These are phyloP conservation scores for Actinernus sp. DNA, from an alignment of 92 coral and sea anemone genomes.

Conservation along the genomic window DNA sequence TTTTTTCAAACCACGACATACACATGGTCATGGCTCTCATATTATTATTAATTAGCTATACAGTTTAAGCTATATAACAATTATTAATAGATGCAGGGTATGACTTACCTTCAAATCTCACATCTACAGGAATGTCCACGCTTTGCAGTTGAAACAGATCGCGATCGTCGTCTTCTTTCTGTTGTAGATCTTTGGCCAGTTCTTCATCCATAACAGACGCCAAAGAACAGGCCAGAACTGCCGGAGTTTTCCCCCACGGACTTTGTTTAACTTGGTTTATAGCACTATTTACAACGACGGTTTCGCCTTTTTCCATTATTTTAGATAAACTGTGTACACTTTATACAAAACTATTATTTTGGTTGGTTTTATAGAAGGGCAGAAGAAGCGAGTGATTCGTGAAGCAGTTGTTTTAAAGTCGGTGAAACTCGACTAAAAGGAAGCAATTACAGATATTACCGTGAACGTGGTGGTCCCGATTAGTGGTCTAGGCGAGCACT, in stretches of 20 bases:
- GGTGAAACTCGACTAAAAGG: too few species aligned
- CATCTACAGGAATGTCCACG: conserved; percentile 43
- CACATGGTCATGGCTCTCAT: neutral
- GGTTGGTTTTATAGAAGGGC: too few species aligned
- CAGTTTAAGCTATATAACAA: too few species aligned
- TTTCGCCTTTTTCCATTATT: conserved; percentile 91
- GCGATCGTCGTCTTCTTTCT: conserved; percentile 54
- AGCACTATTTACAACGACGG: conserved; percentile 64
- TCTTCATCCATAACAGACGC: conserved; percentile 96
- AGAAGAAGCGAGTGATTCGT: too few species aligned
- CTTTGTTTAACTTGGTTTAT: conserved; percentile 20
- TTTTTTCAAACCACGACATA: neutral
- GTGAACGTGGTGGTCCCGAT: too few species aligned
- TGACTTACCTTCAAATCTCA: conserved; percentile 18
- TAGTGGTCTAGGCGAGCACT: too few species aligned
- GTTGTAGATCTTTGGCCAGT: conserved; percentile 86
- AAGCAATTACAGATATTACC: too few species aligned
- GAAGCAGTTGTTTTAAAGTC: too few species aligned
- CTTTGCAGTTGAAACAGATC: conserved; percentile 38
- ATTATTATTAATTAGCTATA: too few species aligned
- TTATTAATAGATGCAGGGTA: too few species aligned
- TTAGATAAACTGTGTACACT: too few species aligned
- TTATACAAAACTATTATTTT: too few species aligned
- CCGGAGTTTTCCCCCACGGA: conserved; percentile 88
- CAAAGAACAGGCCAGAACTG: conserved; percentile 68